phyloP scores from a whole-genome alignment of 2,113 vertebrate species.

The Ceratotherium simum region DNA sequence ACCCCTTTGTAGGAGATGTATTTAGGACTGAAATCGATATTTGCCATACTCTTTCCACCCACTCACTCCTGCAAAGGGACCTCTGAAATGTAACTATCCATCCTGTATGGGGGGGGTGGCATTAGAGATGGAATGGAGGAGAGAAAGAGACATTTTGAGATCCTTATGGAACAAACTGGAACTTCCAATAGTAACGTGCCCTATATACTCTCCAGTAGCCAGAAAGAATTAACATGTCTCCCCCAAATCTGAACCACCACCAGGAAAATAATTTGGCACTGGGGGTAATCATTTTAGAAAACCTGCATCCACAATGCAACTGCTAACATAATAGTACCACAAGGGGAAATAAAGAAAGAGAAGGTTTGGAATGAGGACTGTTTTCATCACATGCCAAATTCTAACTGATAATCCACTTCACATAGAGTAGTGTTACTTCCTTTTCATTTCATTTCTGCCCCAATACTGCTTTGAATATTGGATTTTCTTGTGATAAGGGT shows the following conservation, averaged over 20 bases:
- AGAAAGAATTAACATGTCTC: neutral
- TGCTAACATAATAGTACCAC: neutral
- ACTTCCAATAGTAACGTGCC: neutral
- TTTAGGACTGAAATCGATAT: neutral
- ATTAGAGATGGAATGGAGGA: too few species aligned
- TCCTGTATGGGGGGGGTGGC: neutral
- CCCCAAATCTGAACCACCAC: neutral
- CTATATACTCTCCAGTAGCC: neutral
- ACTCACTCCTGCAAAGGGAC: accelerated
- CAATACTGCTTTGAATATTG: conserved; percentile 34
- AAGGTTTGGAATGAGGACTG: neutral
- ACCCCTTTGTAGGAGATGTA: neutral
- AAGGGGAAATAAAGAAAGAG: neutral
- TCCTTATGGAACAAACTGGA: neutral
- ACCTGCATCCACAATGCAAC: neutral
- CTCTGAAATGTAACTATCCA: neutral
- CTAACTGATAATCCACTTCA: conserved; percentile 40
- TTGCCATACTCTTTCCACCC: neutral
- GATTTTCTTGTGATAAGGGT: conserved; percentile 51
- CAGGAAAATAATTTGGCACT: neutral
- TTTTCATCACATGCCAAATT: conserved; percentile 3
- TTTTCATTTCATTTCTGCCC: conserved; percentile 56
- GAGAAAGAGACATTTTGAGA: neutral
- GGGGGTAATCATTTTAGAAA: conserved; percentile 8
- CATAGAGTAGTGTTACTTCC: neutral